Evolutionary conservation across 1,140 invertebrate genomes (phyloP).

Genomic region (Lordiphosa mommai): DNA sequence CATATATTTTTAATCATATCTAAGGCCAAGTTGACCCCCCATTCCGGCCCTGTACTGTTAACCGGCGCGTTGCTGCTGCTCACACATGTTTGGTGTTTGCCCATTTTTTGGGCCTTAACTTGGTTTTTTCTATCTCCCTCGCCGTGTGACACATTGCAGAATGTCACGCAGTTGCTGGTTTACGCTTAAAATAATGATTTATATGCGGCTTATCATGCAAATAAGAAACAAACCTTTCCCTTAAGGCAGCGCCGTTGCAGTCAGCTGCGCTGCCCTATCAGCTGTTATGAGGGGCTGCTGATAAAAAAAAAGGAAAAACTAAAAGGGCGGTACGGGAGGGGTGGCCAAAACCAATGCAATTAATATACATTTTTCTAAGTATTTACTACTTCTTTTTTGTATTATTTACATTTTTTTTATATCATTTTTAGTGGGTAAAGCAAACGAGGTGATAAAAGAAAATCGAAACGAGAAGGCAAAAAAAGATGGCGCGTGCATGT

Average conservation of each 20-base stretch:
- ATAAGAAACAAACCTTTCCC: constrained; percentile 1
- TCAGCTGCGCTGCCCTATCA: constrained; percentile 8
- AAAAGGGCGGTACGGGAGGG: constrained; percentile 16
- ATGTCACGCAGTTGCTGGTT: constrained; percentile 47
- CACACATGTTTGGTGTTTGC: constrained; percentile 61
- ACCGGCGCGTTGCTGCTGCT: constrained; percentile 20
- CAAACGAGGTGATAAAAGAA: constrained; percentile 69
- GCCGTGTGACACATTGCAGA: constrained; percentile 44
- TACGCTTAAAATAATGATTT: constrained; percentile 3
- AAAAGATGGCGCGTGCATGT: constrained; percentile 53
- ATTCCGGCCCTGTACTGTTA: constrained; percentile 14
- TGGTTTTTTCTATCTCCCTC: constrained; percentile 18
- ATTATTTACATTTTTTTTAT: constrained; percentile 37
- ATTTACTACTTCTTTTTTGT: constrained; percentile 34
- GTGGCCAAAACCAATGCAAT: constrained; percentile 44
- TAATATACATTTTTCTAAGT: constrained; percentile 19
- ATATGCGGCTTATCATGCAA: constrained; percentile 11
- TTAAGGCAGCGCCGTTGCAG: constrained; percentile 1
- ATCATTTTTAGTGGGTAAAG: constrained; percentile 29
- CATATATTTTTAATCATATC: background rate
- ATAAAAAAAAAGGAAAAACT: background rate
- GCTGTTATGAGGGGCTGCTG: constrained; percentile 8
- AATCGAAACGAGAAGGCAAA: constrained; percentile 63
- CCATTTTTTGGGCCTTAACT: constrained; percentile 42
- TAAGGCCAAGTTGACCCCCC: background rate